phyloP scores from a whole-genome alignment of 1,140 invertebrate species.

The Eulimnadia texana region DNA sequence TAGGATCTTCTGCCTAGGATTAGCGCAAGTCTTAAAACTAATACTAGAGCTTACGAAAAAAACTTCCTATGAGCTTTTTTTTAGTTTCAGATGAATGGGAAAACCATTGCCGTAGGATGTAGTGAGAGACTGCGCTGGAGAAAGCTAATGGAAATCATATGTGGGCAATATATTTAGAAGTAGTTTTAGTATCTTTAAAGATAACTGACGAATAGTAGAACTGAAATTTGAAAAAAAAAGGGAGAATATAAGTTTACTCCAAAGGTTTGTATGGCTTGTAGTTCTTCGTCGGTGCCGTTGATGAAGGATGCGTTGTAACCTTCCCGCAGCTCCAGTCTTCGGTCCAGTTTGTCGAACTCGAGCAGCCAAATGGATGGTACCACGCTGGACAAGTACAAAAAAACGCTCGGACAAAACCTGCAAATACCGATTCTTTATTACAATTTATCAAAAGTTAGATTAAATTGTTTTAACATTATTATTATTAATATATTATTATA shows the following conservation, averaged over 20 bases:
- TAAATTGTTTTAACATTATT: not conserved
- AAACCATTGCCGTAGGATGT: too few species aligned
- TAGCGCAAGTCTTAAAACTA: too few species aligned
- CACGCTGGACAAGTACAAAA: constrained; percentile 61
- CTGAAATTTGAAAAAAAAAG: not conserved
- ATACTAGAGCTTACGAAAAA: too few species aligned
- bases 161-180: too few species aligned
- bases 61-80: too few species aligned
- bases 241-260: constrained; percentile 13
- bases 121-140: too few species aligned
- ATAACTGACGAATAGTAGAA: not conserved
- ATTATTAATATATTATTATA: not conserved
- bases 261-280: constrained; percentile 34
- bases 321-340: constrained; percentile 25
- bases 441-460: too few species aligned
- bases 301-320: constrained; percentile 4
- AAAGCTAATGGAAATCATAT: too few species aligned
- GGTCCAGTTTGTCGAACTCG: constrained; percentile 64
- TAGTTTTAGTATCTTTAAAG: not conserved
- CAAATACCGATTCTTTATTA: constrained; percentile 14
- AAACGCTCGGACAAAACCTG: constrained; percentile 77
- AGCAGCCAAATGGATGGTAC: constrained; percentile 73
- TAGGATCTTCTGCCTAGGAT: too few species aligned
- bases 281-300: constrained; percentile 30
- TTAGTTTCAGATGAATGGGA: too few species aligned